Percentiles rank a stretch among this genome's conserved stretches.
Evolutionary conservation across 1,140 invertebrate genomes (phyloP).

Genomic region (Drosophila obscura): DNA sequence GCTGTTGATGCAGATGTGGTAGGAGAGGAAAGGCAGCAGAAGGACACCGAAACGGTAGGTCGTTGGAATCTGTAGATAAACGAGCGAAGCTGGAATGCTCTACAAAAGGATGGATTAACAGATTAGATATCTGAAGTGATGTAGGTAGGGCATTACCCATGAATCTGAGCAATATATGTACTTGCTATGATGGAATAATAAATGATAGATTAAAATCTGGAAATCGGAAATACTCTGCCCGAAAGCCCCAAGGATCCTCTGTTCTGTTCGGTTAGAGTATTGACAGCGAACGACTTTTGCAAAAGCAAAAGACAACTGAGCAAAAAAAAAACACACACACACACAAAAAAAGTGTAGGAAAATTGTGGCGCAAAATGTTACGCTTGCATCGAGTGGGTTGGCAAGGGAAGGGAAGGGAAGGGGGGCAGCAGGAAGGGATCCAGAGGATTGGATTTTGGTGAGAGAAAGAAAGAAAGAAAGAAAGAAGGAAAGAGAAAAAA

Average conservation of each 20-base stretch:
- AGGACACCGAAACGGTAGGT: conserved; percentile 18
- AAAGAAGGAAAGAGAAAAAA: background rate
- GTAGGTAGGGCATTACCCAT: too few relatives aligned
- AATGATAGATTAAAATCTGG: too few relatives aligned
- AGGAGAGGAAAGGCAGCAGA: background rate
- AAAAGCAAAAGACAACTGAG: conserved; percentile 49
- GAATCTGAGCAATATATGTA: too few relatives aligned
- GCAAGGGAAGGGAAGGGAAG: too few relatives aligned
- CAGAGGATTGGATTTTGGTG: conserved; percentile 34
- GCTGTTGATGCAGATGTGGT: background rate
- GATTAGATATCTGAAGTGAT: too few relatives aligned
- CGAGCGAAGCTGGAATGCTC: background rate
- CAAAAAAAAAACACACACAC: conserved; percentile 9
- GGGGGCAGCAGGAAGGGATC: conserved; percentile 5
- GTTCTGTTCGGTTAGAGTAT: conserved; percentile 1
- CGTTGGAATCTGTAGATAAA: background rate
- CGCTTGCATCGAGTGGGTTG: conserved; percentile 58
- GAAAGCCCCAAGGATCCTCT: background rate
- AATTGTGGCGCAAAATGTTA: conserved; percentile 75
- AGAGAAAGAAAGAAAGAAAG: background rate
- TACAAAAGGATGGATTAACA: background rate
- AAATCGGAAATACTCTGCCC: too few relatives aligned
- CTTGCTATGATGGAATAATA: too few relatives aligned
- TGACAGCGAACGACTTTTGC: conserved; percentile 50
- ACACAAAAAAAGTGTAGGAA: conserved; percentile 34